Percentiles rank a stretch among this genome's conserved stretches.
Evolutionary conservation across 1,140 invertebrate species (phyloP).

Genomic region (Brachionus angularis): DNA sequence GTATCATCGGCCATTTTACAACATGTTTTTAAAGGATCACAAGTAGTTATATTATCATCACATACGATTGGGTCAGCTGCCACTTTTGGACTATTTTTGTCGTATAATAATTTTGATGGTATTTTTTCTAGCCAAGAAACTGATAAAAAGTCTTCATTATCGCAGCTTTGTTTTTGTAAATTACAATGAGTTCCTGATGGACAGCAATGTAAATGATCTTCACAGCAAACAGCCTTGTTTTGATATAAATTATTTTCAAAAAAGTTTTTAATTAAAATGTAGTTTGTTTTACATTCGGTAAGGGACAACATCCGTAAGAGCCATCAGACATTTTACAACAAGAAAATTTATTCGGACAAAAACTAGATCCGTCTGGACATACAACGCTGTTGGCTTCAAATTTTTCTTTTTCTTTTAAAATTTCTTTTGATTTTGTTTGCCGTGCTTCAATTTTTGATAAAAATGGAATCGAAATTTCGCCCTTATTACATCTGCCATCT

Average conservation of each 20-base stretch:
- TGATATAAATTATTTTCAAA: not conserved
- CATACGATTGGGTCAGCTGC: conserved; percentile 5
- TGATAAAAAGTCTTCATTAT: not conserved
- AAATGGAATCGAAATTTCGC: conserved; percentile 6
- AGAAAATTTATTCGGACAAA: conserved; percentile 26
- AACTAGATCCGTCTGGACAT: conserved; percentile 32
- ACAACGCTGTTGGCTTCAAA: conserved; percentile 26
- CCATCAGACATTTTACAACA: conserved; percentile 39
- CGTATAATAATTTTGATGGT: conserved; percentile 20
- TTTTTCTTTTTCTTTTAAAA: conserved; percentile 11
- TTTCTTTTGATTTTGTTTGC: not conserved
- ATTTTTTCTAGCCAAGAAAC: conserved; percentile 39
- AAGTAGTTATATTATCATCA: conserved; percentile 22
- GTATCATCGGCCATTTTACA: conserved; percentile 38
- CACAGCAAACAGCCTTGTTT: conserved; percentile 50
- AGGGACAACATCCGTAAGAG: conserved; percentile 35
- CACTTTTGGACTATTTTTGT: not conserved
- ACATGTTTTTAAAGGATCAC: conserved; percentile 36
- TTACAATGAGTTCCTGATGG: conserved; percentile 18
- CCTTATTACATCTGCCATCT: conserved; percentile 45
- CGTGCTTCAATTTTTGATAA: conserved; percentile 17
- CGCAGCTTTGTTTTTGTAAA: conserved; percentile 26
- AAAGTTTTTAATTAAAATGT: not conserved
- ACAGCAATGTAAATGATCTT: conserved; percentile 49
- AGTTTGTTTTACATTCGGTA: too few relatives aligned